Base-by-base conservation (phyloP, 2,113 vertebrate genomes). In the Serinus canaria region DNA sequence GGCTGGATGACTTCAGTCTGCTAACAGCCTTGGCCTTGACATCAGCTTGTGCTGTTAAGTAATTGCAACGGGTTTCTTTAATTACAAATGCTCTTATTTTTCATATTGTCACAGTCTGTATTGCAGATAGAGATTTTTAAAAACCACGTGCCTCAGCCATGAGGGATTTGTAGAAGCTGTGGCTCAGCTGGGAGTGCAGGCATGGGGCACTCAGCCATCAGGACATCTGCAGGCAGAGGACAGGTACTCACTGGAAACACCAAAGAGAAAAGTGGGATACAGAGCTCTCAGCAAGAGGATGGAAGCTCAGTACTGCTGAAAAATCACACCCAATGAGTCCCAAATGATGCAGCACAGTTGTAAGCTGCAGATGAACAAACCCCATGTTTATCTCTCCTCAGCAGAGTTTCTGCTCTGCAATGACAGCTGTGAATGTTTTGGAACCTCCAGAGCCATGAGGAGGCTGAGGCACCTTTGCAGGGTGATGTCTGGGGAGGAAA, bases 51-150 rank as follows among this genome's bases (percentile, higher is more conserved):
- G 72, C 91, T 87, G 79, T 67, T 83, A 52, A 90, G 63, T 86
- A 83, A 95, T 93, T 90, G 87, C 94, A 90, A 18, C 1, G 17
- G 27, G 66, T 74, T 92, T 85, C 70, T 94, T 90, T 95, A 91
- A 92, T 95, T 94, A 77, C 28, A 43, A 67, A 67, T 9, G 43
- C 59, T 91, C 83, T 93, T 74, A 66, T 91, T 89, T 76, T 94
- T 77, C 85, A 46, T 23, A 67, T 74, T 52, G 8, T 53, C 9
- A 3, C 63, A 83, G 85, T 6, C 87, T 95, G 84, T 17, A 0
- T 25, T 43, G 87, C 86, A 93, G 88, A 94, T 70, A 58, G 4
- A 33, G 37, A 79, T 37, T 76, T 83, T 80, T 31, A 28, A 62
- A 46, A 83, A 63, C 46, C 92, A 74, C 0, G 17, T 86, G 64